Evolutionary conservation across 1,140 invertebrate species (phyloP), one percentile per base, ranked within the genome.

Genomic region (Drosophila guanche): DNA sequence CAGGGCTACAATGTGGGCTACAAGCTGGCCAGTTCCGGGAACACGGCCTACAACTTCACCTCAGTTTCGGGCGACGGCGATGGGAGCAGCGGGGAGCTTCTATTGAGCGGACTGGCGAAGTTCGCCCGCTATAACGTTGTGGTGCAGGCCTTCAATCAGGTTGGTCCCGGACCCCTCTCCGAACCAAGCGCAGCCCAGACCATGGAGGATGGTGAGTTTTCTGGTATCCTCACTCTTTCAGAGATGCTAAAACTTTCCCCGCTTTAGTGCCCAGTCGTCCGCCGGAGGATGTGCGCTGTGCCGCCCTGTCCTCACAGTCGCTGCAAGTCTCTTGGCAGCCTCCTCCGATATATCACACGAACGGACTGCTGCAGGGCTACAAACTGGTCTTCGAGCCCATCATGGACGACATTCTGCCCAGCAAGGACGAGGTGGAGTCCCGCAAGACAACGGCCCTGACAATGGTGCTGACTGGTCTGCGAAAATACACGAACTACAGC

Each of bases 401-500:
- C 51, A 90, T 94, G 56, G 93, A 92, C 45, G 85, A 90, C 48
- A 78, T 90, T 2, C 60, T 78, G 47, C 85, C 76, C 48, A 85
- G 70, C 43, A 93, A 92, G 52, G 94, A 95, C 51, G 94, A 94
- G 70, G 93, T 95, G 79, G 94, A 95, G 85, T 94, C 93, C 14
- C 92, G 94, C 5, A 95, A 95, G 90, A 96, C 95, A 1, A 94
- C 94, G 5, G 94, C 94, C 2, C 84, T 95, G 29, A 95, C 94
- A 10, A 94, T 94, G 2, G 94, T 95, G 40, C 91, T 96, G 2
- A 94, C 93, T 0, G 94, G 94, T 1, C 86, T 96, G n/a, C 92
- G 93, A 58, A 96, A 95, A 73, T 97, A 94, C 85, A 96, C 96
- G 3, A 98, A 97, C 92, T 98, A 98, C 91, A 97, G 95, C 78